phyloP scores from a whole-genome alignment of 2,888 invertebrate species.

The Silvanus unidentatus region DNA sequence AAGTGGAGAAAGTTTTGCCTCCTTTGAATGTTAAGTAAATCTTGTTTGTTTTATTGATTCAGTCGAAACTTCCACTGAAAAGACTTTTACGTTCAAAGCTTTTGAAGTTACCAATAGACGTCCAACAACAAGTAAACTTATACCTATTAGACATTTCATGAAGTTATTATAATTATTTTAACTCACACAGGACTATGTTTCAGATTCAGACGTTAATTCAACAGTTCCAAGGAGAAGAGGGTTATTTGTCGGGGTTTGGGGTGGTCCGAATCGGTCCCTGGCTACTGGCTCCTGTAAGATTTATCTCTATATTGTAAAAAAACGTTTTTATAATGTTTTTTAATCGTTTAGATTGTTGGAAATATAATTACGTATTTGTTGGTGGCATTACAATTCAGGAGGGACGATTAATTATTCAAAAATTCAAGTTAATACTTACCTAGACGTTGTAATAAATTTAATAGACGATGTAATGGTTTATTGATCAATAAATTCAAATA shows the following conservation, averaged over 20 bases:
- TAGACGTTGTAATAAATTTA: background rate
- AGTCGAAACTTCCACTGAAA: background rate
- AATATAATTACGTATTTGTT: constrained; percentile 25
- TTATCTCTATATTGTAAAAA: no score
- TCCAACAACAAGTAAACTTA: background rate
- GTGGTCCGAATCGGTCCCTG: constrained; percentile 25
- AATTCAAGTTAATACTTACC: background rate
- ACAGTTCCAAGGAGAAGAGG: constrained; percentile 18
- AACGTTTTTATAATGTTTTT: constrained; percentile 1
- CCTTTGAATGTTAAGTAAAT: no score
- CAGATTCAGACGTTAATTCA: constrained; percentile 20
- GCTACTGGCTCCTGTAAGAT: constrained; percentile 24
- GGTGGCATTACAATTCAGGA: constrained; percentile 22
- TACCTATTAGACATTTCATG: background rate
- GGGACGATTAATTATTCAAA: background rate
- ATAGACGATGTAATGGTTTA: background rate
- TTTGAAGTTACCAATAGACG: background rate
- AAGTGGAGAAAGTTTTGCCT: no score
- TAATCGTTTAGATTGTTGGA: constrained; percentile 22
- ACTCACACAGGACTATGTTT: no score
- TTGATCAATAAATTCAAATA: background rate
- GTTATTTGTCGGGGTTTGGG: constrained; percentile 19
- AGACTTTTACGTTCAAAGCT: background rate
- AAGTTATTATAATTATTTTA: background rate
- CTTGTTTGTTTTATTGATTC: background rate